Conservation (phyloP, 2,113 vertebrate species). For the Thalassoma bifasciatum region DNA sequence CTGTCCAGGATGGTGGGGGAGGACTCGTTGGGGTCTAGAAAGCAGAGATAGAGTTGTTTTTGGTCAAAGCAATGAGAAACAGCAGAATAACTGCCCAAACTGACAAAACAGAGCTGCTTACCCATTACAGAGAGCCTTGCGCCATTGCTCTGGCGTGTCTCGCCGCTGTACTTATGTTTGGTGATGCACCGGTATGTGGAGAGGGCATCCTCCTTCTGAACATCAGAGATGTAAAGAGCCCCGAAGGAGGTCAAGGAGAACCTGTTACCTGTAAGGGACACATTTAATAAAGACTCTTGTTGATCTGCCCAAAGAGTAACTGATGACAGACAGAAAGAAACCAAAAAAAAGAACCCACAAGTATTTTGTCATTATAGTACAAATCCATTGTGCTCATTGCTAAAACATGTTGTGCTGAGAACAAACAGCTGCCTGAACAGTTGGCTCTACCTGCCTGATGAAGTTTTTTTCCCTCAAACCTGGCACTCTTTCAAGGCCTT, state of each 20-base stretch:
- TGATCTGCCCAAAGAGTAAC: neutral
- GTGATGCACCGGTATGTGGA: conserved; percentile 99
- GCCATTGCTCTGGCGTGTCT: conserved; percentile 97
- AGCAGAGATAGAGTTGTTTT: neutral
- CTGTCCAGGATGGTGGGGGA: conserved; percentile 94
- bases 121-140: conserved; percentile 97
- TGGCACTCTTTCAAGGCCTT: conserved; percentile 67
- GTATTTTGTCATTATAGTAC: conserved; percentile 34
- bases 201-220: conserved; percentile 98
- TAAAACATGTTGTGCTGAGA: conserved; percentile 57
- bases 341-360: conserved; percentile 5
- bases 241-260: conserved; percentile 95
- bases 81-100: neutral
- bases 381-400: conserved; percentile 55
- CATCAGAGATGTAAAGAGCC: conserved; percentile 98
- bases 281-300: conserved; percentile 18
- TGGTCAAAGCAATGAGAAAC: neutral
- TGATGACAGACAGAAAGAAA: conserved; percentile 12
- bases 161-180: conserved; percentile 98
- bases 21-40: conserved; percentile 91
- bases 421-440: conserved; percentile 71
- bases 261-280: conserved; percentile 91
- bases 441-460: conserved; percentile 71
- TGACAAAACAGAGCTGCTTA: conserved; percentile 69
- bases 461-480: conserved; percentile 45